Percentiles rank a stretch among this genome's conserved stretches.
Conservation (phyloP, 2,113 vertebrate genomes). For the Pituophis catenifer region DNA sequence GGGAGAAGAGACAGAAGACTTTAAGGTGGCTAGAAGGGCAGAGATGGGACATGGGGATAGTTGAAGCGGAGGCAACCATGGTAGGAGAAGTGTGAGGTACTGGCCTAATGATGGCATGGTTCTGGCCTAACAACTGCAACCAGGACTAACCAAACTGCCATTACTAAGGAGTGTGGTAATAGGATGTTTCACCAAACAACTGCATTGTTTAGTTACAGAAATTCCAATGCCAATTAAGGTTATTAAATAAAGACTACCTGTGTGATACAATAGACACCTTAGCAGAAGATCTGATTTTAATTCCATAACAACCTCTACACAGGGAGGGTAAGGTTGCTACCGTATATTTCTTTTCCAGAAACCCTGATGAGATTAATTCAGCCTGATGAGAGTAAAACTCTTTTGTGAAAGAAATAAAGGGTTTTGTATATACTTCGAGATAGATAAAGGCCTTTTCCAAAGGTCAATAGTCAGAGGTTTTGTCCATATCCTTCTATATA, state of each 20-base stretch:
- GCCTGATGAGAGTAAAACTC: not conserved
- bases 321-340: not conserved
- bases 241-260: not conserved
- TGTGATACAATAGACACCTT: not conserved
- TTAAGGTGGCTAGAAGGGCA: not conserved
- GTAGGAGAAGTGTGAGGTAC: not conserved
- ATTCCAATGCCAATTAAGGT: not conserved
- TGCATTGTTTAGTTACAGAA: not conserved
- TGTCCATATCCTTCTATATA: not conserved
- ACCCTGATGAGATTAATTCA: not conserved
- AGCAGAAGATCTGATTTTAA: not conserved
- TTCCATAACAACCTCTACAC: not conserved
- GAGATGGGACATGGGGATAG: not conserved
- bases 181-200: not conserved
- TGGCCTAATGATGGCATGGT: not conserved
- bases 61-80: not conserved
- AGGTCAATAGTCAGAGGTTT: not conserved
- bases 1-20: not conserved
- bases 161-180: too few relatives aligned
- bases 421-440: not conserved
- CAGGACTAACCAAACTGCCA: too few relatives aligned
- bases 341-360: not conserved
- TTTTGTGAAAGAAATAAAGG: not conserved
- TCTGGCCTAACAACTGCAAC: too few relatives aligned
- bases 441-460: not conserved